Evolutionary conservation across 2,797 vertebrate genomes (phyloP), one percentile per base, ranked within the genome.

Genomic region (Pseudomugil gertrudae): DNA sequence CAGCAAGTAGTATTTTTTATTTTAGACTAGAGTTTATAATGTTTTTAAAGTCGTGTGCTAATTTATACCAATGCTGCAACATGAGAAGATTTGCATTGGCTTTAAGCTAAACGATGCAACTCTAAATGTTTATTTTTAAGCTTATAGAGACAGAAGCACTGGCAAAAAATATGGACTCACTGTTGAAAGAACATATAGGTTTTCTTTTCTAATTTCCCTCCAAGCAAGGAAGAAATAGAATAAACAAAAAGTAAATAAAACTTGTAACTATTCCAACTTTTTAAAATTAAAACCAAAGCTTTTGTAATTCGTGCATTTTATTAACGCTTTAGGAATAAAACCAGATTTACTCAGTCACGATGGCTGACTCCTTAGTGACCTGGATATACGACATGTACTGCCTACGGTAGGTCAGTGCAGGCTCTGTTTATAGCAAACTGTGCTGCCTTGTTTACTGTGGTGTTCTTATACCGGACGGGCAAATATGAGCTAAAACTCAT

Each of bases 401-500:
- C 32, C 27, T 66, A n/a, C n/a, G n/a, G n/a, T n/a, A 30, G 13
- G 62, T 9, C 33, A 63, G 32, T 23, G 24, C 17, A 32, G 24
- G 24, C 58, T 69, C 24, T 38, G 51, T 66, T 55, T 66, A 66
- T 57, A 70, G 15, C n/a, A 55, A 63, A 67, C n/a, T 19, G 33
- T 36, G 45, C 48, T 2, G 5, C 58, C 45, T 47, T 76, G 67
- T 83, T 81, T 76, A 57, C 29, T 73, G 60, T 55, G 50, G 67
- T 77, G 30, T 63, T 66, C 69, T 70, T 55, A 24, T 2, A 19
- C 47, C 66, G 35, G 52, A 54, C 72, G 69, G 38, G 60, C 51
- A 79, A 78, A 74, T 72, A 66, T 58, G 59, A 81, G 50, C 56
- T 58, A 26, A 63, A 58, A 61, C 75, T 57, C 43, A 29, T 64